A percentile compares a stretch with the other conserved stretches of the same genome.
Conservation (phyloP, 2,888 invertebrate species). For the Agrochola lychnidis region DNA sequence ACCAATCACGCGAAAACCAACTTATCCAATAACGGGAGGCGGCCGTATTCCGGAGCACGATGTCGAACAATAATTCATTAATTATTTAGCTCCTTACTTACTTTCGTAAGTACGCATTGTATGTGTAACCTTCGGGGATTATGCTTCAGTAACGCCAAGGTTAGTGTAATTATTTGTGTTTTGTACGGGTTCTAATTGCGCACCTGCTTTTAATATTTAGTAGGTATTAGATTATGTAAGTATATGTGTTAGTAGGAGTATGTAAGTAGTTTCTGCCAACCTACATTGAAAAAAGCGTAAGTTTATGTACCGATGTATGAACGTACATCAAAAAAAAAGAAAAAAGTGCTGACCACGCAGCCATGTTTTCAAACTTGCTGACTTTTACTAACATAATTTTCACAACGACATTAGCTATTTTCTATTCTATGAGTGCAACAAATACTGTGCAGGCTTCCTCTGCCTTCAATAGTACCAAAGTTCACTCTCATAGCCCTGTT, state of each 20-base stretch:
- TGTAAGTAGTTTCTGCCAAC: background rate
- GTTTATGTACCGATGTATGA: background rate
- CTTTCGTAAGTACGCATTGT: conserved; percentile 29
- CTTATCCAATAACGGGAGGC: conserved; percentile 83
- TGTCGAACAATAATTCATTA: conserved; percentile 28
- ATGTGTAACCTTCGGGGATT: conserved; percentile 24
- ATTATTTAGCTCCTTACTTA: conserved; percentile 23
- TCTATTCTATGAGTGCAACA: background rate
- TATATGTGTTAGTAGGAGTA: background rate
- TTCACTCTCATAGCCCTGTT: too few relatives aligned
- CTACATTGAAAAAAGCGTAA: background rate
- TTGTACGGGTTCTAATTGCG: conserved; percentile 22
- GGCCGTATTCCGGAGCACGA: conserved; percentile 71
- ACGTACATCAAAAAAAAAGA: too few relatives aligned
- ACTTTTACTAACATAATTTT: background rate
- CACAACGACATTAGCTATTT: background rate
- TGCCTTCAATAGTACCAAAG: background rate
- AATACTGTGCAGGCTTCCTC: background rate
- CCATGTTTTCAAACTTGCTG: too few relatives aligned
- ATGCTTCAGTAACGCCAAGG: conserved; percentile 17
- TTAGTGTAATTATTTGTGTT: conserved; percentile 45
- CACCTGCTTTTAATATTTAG: conserved; percentile 17
- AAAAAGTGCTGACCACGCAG: too few relatives aligned
- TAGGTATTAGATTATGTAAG: background rate
- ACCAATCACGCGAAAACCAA: conserved; percentile 86